A percentile compares a stretch with the other conserved stretches of the same genome.
Conservation (phyloP, 64 coral and sea anemone genomes). For the Exaiptasia diaphana region DNA sequence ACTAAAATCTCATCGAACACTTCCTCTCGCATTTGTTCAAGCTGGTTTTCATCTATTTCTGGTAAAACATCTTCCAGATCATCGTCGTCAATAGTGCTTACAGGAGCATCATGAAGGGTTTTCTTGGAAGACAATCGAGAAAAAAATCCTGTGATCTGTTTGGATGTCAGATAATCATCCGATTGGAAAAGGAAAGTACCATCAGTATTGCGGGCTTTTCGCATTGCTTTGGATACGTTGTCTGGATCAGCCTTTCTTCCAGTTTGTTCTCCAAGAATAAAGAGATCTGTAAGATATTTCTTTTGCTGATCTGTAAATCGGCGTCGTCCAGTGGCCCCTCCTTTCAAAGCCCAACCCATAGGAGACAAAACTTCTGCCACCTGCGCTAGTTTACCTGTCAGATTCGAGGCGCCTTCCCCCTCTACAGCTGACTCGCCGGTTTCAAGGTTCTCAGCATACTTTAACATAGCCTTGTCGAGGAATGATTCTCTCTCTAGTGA, state of each 20-base stretch:
- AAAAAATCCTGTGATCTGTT: conserved; percentile 36
- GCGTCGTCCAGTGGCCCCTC: background rate
- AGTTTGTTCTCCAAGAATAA: background rate
- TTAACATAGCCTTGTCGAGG: conserved; percentile 2
- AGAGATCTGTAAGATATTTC: conserved; percentile 2
- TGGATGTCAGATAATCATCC: background rate
- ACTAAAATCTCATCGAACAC: background rate
- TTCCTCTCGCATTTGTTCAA: background rate
- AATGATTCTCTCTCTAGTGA: conserved; percentile 7
- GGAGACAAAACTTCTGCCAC: no score
- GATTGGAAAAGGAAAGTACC: background rate
- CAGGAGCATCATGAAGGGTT: background rate
- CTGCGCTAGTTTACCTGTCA: no score
- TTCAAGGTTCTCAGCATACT: conserved; percentile 36
- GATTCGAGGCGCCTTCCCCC: no score
- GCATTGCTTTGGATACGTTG: background rate
- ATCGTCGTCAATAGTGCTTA: background rate
- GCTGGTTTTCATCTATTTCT: background rate
- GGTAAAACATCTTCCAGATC: background rate
- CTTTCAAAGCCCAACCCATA: conserved; percentile 25
- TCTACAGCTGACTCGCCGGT: conserved; percentile 14
- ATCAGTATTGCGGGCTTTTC: conserved; percentile 15
- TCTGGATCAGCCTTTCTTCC: conserved; percentile 2
- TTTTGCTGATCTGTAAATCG: background rate
- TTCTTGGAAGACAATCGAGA: background rate